Base-by-base conservation (phyloP, 2,797 vertebrate genomes). In the Sebastes goodei region DNA sequence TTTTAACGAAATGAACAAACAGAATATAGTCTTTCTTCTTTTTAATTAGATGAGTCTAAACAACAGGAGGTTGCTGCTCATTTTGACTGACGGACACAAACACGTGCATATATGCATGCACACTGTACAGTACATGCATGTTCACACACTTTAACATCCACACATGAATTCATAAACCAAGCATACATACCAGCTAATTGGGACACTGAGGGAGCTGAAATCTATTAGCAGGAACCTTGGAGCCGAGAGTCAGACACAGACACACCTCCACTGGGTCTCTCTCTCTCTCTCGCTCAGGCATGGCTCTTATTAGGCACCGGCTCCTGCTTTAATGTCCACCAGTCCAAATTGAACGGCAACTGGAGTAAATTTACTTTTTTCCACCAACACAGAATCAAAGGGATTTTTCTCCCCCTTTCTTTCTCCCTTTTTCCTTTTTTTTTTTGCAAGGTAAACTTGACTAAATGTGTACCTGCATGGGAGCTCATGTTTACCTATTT, bases 221-320 rank as follows among this genome's bases (percentile, higher is more conserved):
- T 95, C 93, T 85, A 96, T 96, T 96, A 96, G 95, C 79, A 83
- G 85, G 89, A 87, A 87, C 74, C 88, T 93, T 92, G 89, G 91
- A 94, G 93, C 88, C 83, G 65, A 78, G 85, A 92, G 85, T 80
- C 86, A 89, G 92, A 88, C 85, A 80, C 87, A 90, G 90, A 88
- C 93, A 93, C 94, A 95, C 94, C 94, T 94, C 89, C 86, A 88
- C 89, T 80, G 74, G 83, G 78, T 77, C 83, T 32, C 73, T 82
- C 72, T 85, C 59, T 76, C 81, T 72, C 73, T 72, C 73, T 81
- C 77, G 52, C 82, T 78, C 83, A 93, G 88, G 95, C 94, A 95
- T 96, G 96, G 95, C 94, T 96, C 95, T 91, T 95, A 96, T 96
- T 96, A 96, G 93, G 92, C 89, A 88, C 91, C 92, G 93, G 92